Percentiles rank a stretch among this genome's conserved stretches.
Evolutionary conservation across 2,888 invertebrate genomes (phyloP).

Genomic region (Agapostemon virescens): DNA sequence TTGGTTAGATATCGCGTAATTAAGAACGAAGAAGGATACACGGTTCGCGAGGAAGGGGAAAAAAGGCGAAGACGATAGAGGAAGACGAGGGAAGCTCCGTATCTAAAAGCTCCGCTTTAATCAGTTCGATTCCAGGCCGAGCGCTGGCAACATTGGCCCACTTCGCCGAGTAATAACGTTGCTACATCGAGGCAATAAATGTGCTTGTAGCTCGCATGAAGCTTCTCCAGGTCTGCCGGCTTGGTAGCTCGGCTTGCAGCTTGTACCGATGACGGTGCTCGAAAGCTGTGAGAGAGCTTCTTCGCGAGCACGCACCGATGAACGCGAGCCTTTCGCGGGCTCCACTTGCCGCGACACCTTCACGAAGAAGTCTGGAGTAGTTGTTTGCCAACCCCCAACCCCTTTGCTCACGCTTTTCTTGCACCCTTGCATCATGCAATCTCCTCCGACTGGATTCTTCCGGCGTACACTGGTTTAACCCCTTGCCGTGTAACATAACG

Average conservation of each 20-base stretch:
- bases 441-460: neutral
- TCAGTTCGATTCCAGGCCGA: constrained; percentile 65
- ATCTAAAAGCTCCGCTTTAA: constrained; percentile 70
- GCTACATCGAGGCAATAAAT: constrained; percentile 65
- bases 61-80: constrained; percentile 10
- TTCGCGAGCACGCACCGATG: constrained; percentile 42
- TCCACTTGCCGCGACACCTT: constrained; percentile 44
- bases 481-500: neutral
- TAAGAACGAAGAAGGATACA: neutral
- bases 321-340: constrained; percentile 41
- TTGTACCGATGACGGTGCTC: constrained; percentile 38
- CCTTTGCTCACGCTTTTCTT: neutral
- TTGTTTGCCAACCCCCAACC: constrained; percentile 26
- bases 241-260: constrained; percentile 12
- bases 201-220: constrained; percentile 54
- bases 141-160: constrained; percentile 70
- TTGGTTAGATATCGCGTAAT: neutral
- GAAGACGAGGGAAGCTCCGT: constrained; percentile 46
- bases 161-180: constrained; percentile 73
- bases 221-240: constrained; percentile 13
- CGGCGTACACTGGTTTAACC: neutral
- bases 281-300: constrained; percentile 24
- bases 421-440: neutral
- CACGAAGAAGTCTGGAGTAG: constrained; percentile 26
- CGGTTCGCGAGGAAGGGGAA: neutral